Evolutionary conservation across 2,888 invertebrate genomes (phyloP).

Genomic region (Tanypteryx hageni): DNA sequence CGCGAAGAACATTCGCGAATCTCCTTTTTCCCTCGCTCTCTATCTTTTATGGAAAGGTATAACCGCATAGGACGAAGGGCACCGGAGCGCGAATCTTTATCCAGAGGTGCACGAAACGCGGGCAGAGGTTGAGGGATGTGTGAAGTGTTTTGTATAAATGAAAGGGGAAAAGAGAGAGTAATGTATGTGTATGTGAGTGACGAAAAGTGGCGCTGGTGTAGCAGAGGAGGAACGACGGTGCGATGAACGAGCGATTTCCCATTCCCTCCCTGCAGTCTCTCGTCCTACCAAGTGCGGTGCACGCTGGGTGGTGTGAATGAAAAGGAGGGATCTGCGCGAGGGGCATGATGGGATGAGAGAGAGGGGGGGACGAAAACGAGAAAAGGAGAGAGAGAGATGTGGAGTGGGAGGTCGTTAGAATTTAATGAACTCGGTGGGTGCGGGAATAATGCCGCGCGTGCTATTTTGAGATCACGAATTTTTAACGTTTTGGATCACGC

Average conservation of each 20-base stretch:
- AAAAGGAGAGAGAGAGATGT: too few relatives aligned
- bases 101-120: background rate
- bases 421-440: conserved; percentile 59
- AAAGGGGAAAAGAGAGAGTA: background rate
- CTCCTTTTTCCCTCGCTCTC: too few relatives aligned
- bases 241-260: background rate
- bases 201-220: conserved; percentile 8
- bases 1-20: background rate
- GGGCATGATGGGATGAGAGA: conserved; percentile 11
- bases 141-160: conserved; percentile 25
- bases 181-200: background rate
- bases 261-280: too few relatives aligned
- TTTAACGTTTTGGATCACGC: conserved; percentile 39
- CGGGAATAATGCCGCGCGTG: conserved; percentile 33
- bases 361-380: background rate
- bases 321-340: background rate
- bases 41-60: conserved; percentile 8
- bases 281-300: background rate
- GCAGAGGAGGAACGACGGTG: background rate
- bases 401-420: conserved; percentile 20
- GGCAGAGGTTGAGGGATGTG: conserved; percentile 5
- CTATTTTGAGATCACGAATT: conserved; percentile 25
- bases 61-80: conserved; percentile 1
- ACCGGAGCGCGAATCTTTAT: background rate
- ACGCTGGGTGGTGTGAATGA: background rate